These are phyloP conservation scores for Scolanthus callimorphus DNA, from an alignment of 92 coral and sea anemone species.

Conservation along the genomic window DNA sequence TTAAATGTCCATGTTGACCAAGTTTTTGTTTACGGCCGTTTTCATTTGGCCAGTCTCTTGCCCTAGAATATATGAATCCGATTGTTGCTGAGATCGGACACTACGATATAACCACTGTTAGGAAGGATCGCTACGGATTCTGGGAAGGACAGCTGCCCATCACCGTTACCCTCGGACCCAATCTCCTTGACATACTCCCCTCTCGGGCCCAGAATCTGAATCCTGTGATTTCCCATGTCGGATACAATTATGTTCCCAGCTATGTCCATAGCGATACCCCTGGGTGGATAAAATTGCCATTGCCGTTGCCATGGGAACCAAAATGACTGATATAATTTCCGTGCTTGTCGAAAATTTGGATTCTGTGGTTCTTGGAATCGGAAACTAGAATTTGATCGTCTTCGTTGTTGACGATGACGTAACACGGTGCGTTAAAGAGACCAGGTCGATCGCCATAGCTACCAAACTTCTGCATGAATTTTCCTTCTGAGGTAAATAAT, in stretches of 20 bases:
- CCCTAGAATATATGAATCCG: slow-evolving; percentile 84
- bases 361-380: slow-evolving; percentile 94
- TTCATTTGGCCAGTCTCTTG: too few relatives aligned
- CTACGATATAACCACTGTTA: slow-evolving; percentile 98
- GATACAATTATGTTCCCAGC: slow-evolving; percentile 91
- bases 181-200: slow-evolving; percentile 89
- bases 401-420: slow-evolving; percentile 74
- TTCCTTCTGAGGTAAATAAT: slow-evolving; percentile 85
- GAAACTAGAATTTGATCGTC: slow-evolving; percentile 83
- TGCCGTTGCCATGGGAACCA: slow-evolving; percentile 81
- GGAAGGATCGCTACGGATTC: slow-evolving; percentile 99
- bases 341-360: slow-evolving; percentile 89
- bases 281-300: slow-evolving; percentile 94
- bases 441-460: slow-evolving; percentile 83
- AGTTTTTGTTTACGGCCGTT: too few relatives aligned
- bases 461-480: slow-evolving; percentile 84
- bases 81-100: slow-evolving; percentile 95
- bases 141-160: slow-evolving; percentile 98
- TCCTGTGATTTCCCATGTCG: slow-evolving; percentile 97
- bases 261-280: slow-evolving; percentile 94
- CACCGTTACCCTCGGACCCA: slow-evolving; percentile 98
- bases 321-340: slow-evolving; percentile 75
- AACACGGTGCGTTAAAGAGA: slow-evolving; percentile 89
- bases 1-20: too few relatives aligned
- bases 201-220: slow-evolving; percentile 82